Conservation (phyloP, 2,888 invertebrate genomes). For the Mechanitis messenoides region DNA sequence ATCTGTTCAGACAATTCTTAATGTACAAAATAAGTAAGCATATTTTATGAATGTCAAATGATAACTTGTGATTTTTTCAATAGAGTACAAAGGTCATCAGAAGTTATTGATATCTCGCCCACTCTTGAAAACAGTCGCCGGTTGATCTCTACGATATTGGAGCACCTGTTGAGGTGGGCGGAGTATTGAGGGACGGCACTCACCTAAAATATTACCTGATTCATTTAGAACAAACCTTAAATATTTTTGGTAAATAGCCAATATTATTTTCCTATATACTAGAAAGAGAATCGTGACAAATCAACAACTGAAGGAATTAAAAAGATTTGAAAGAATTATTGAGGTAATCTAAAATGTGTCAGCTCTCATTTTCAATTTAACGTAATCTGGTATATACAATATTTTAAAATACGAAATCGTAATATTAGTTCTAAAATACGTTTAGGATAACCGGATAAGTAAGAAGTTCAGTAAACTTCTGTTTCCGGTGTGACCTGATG, state of each 20-base stretch:
- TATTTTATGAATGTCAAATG: background rate
- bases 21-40: background rate
- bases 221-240: constrained; percentile 10
- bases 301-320: background rate
- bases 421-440: constrained; percentile 12
- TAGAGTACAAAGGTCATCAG: constrained; percentile 12
- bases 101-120: constrained; percentile 31
- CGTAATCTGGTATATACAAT: too few species aligned
- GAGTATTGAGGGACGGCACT: constrained; percentile 44
- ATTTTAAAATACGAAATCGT: background rate
- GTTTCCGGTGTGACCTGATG: constrained; percentile 63
- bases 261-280: too few species aligned
- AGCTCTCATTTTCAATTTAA: too few species aligned
- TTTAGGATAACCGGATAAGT: constrained; percentile 15
- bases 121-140: constrained; percentile 31
- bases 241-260: constrained; percentile 10
- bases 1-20: background rate
- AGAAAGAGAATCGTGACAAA: background rate
- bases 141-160: constrained; percentile 35
- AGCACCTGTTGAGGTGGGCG: constrained; percentile 70
- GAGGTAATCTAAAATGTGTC: too few species aligned
- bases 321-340: background rate
- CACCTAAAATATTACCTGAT: constrained; percentile 19
- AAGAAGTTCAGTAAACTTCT: constrained; percentile 28
- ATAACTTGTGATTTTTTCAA: constrained; percentile 6